These are phyloP conservation scores for Actias luna DNA, from an alignment of 2,888 invertebrate genomes.

Conservation along the genomic window DNA sequence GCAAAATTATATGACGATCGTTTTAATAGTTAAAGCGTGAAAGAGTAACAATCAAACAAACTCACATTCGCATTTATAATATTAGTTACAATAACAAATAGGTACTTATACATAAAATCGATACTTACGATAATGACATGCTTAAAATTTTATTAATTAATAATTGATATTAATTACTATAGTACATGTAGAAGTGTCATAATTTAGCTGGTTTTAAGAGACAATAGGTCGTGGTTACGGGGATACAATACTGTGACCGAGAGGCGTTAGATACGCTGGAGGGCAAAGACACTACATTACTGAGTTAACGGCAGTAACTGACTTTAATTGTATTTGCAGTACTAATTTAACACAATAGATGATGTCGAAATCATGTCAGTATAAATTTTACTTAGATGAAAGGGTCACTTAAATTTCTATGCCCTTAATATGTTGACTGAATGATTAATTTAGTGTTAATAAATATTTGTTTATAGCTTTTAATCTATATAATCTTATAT, in stretches of 20 bases:
- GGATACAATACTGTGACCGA: conserved; percentile 42
- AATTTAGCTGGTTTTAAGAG: conserved; percentile 31
- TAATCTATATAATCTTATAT: background rate
- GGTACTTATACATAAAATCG: background rate
- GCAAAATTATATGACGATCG: too few relatives aligned
- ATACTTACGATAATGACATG: too few relatives aligned
- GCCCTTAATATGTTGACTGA: background rate
- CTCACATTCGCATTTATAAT: too few relatives aligned
- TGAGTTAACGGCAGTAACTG: conserved; percentile 75
- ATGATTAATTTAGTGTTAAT: background rate
- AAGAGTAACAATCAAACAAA: too few relatives aligned
- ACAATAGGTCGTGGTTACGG: conserved; percentile 50
- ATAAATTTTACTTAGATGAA: background rate
- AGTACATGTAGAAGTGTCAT: conserved; percentile 22
- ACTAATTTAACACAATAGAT: conserved; percentile 67
- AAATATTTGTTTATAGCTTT: background rate
- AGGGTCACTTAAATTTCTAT: background rate
- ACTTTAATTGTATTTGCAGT: conserved; percentile 78
- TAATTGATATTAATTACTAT: conserved; percentile 1
- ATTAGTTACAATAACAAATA: too few relatives aligned
- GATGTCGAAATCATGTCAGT: conserved; percentile 30
- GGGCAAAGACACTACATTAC: conserved; percentile 75
- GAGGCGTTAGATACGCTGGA: conserved; percentile 35
- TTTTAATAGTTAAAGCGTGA: too few relatives aligned
- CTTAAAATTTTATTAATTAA: background rate